Evolutionary conservation across 2,113 vertebrate genomes (phyloP), one percentile per base, ranked within the genome.

Genomic region (Coregonus clupeaformis): DNA sequence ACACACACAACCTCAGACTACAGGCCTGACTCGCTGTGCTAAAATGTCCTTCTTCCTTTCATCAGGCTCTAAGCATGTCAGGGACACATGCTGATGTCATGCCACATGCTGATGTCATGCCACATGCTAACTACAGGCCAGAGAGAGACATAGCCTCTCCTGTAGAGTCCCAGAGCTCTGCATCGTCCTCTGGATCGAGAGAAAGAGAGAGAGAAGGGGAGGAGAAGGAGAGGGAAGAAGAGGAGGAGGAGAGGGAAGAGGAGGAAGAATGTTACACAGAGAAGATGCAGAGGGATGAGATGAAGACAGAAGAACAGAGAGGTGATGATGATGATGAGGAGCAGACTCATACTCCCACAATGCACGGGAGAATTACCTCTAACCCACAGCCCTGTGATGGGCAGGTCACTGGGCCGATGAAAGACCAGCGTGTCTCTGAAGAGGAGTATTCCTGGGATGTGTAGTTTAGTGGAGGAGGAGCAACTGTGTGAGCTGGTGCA

Each of bases 401-500:
- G 11, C 57, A 29, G 3, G n/a, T 30, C 20, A 29, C 7, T 27
- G 18, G 25, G 4, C 76, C 76, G 79, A 47, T 68, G 7, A 20
- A 22, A 71, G 27, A 68, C 18, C 69, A 77, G 18, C 3, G 65
- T 60, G 22, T 4, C 62, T 25, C 67, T 60, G 75, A 77, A 59
- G 47, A 76, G 27, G 64, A 68, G 66, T 68, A 80, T 74, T 72
- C n/a, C n/a, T 75, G 78, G 75, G 80, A 78, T 6, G 1, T 80
- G 75, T 75, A 73, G 76, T 77, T 72, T 62, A 69, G 87, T 86
- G 69, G 74, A 81, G 29, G 90, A 93, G 80, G 71, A 86, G 22
- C 84, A 93, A 69, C 80, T 95, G 11, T 87, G 88, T 75, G 86
- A 93, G 45, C 73, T 94, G 0, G 74, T 94, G 57, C 88, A 89